These are phyloP conservation scores for Phylloscopus trochilus DNA, from an alignment of 2,113 vertebrate species.

Conservation along the genomic window DNA sequence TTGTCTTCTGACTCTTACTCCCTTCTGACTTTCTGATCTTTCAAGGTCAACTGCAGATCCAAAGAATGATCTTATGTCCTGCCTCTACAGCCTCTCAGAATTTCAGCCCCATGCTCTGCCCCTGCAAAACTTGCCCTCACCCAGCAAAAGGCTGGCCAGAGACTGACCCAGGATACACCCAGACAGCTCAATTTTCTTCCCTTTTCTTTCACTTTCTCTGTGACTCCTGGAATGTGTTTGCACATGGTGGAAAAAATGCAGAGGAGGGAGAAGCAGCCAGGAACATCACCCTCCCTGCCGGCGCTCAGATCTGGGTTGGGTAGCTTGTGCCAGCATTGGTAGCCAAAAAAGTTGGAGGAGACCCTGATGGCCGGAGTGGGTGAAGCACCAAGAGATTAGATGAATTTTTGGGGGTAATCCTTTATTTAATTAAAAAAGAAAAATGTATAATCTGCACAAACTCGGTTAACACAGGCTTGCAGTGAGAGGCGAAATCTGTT, in stretches of 20 bases:
- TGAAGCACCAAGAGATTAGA: neutral
- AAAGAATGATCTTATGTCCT: conserved; percentile 12
- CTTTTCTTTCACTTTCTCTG: neutral
- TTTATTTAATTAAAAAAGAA: neutral
- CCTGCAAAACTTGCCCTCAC: neutral
- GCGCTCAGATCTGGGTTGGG: accelerated
- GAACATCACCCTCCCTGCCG: neutral
- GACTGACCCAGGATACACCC: accelerated
- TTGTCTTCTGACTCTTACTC: neutral
- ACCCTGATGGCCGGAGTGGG: neutral
- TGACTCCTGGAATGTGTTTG: conserved; percentile 7
- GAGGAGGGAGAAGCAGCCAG: neutral
- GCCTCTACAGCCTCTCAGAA: neutral
- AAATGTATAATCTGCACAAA: neutral
- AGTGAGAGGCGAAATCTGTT: neutral
- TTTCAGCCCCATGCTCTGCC: neutral
- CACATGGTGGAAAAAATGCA: conserved; percentile 38
- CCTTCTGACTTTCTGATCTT: neutral
- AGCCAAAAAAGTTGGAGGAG: neutral
- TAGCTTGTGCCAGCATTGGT: neutral
- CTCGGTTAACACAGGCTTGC: accelerated
- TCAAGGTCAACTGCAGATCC: neutral
- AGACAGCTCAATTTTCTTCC: neutral
- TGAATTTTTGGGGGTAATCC: neutral
- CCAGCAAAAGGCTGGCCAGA: accelerated